These are phyloP conservation scores for Xenopus borealis DNA, from an alignment of 2,113 vertebrate species.

Conservation along the genomic window DNA sequence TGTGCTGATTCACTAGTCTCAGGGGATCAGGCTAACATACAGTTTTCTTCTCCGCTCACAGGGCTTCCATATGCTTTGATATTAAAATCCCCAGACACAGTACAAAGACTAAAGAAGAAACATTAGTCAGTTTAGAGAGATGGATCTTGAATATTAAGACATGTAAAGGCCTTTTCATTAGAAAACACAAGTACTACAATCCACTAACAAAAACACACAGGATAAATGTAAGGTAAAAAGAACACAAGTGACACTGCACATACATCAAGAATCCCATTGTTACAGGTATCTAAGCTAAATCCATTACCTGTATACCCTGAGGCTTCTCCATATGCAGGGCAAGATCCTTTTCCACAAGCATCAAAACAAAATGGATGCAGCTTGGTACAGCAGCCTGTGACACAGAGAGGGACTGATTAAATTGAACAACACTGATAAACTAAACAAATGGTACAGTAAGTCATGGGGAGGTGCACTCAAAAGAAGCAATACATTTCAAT, in stretches of 20 bases:
- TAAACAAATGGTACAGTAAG: no score
- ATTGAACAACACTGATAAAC: no score
- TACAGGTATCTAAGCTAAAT: no score
- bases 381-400: constrained; percentile 63
- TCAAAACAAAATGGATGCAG: constrained; percentile 72
- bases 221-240: no score
- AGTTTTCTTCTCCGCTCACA: neutral
- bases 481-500: no score
- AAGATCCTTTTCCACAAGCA: constrained; percentile 73
- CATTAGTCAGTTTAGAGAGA: neutral
- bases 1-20: neutral
- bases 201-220: neutral
- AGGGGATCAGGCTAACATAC: neutral
- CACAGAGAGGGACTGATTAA: neutral
- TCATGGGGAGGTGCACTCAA: no score
- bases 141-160: neutral
- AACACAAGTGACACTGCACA: neutral
- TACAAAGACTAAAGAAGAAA: neutral
- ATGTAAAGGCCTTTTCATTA: neutral
- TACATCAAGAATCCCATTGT: no score
- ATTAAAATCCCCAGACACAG: neutral
- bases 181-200: neutral
- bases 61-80: constrained; percentile 13
- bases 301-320: constrained; percentile 70
- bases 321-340: constrained; percentile 65